Evolutionary conservation across 2,113 vertebrate genomes (phyloP), one percentile per base, ranked within the genome.

Genomic region (Daboia siamensis): DNA sequence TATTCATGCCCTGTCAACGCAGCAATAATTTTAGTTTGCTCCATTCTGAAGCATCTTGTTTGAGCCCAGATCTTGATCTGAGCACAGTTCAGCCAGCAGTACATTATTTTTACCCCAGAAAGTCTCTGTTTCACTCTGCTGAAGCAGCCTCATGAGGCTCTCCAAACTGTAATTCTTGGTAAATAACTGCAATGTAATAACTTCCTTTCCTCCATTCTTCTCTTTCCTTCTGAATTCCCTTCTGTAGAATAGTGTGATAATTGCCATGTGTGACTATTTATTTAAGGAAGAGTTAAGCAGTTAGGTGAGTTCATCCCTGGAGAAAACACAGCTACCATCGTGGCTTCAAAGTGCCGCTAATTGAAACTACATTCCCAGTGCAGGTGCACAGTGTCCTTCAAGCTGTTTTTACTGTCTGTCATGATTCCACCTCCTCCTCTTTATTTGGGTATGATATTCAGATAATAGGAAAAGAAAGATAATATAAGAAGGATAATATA

Each of bases 161-260:
- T 17, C 39, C 26, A 26, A 44, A 44, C 54, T 54, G 4, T 24
- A 4, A 0, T 33, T 39, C 17, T 21, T 29, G 6, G 46, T 2
- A 33, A 39, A 54, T 56, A 7, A 24, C 39, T 90, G 44, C 91
- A 51, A 39, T 54, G 59, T 10, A 69, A 55, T 15, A 39, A 2
- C 7, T 3, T 86, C 46, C 64, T 86, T 88, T 87, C 93, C 59
- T 46, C 69, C 87, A 44, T 91, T 29, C 89, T 86, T 59, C 56
- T 64, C 80, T 59, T 87, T 61, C 91, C 44, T 92, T 64, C 87
- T 84, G 44, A 39, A 29, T 29, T 61, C 86, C 93, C 85, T 85
- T 92, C 95, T 51, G 8, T 89, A 95, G 93, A 96, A 96, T 97
- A 97, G 95, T 93, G 94, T 91, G 95, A 95, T 96, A 97, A 97